These are phyloP conservation scores for Neodontobutis hainanensis DNA, from an alignment of 2,113 vertebrate species.

Conservation along the genomic window DNA sequence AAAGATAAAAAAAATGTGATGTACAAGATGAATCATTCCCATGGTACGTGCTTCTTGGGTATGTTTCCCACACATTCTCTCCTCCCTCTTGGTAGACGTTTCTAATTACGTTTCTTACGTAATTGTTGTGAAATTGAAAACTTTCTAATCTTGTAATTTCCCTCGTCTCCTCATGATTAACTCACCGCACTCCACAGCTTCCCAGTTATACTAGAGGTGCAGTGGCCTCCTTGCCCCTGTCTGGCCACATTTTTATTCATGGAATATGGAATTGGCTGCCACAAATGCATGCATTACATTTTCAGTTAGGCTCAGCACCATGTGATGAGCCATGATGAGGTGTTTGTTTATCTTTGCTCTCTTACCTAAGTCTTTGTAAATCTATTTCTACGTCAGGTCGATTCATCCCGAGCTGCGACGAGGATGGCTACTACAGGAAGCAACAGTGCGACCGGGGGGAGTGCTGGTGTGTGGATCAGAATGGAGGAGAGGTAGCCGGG, in stretches of 20 bases:
- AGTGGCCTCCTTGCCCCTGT: slow-evolving; percentile 13
- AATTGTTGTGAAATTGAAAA: slow-evolving; percentile 15
- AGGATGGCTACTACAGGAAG: slow-evolving; percentile 93
- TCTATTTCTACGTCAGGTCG: slow-evolving; percentile 75
- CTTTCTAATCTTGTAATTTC: slow-evolving; percentile 21
- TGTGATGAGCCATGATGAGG: slow-evolving; percentile 18
- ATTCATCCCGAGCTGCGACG: slow-evolving; percentile 95
- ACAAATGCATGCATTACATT: slow-evolving; percentile 44
- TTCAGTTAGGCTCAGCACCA: slow-evolving; percentile 16
- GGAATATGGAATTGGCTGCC: slow-evolving; percentile 46
- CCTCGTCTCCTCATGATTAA: slow-evolving; percentile 25
- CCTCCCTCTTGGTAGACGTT: slow-evolving; percentile 1
- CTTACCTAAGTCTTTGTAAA: neutral
- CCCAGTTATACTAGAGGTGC: too few species aligned
- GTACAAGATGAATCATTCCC: neutral
- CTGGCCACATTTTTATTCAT: slow-evolving; percentile 57
- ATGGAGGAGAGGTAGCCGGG: slow-evolving; percentile 87
- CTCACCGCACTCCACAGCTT: neutral
- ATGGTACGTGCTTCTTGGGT: neutral
- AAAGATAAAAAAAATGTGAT: too few species aligned
- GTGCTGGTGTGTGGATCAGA: slow-evolving; percentile 95
- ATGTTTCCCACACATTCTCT: neutral
- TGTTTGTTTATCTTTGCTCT: neutral
- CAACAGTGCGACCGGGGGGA: slow-evolving; percentile 91
- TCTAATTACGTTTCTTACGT: slow-evolving; percentile 11